A percentile compares a stretch with the other conserved stretches of the same genome.
These are phyloP conservation scores for Gephyroberyx darwinii DNA, from an alignment of 2,797 vertebrate genomes.

Conservation along the genomic window DNA sequence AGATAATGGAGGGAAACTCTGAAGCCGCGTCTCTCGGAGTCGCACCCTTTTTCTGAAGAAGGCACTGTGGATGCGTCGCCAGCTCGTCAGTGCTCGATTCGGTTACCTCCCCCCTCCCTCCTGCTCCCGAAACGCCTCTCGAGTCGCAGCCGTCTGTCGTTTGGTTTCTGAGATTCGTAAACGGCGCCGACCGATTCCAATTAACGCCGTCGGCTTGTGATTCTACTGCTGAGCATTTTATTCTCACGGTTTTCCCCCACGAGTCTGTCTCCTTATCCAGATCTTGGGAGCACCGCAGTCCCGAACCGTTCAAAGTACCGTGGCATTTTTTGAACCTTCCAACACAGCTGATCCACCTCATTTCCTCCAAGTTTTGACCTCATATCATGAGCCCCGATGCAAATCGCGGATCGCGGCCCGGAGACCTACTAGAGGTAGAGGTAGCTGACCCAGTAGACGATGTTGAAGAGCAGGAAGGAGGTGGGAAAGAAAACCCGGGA, in stretches of 20 bases:
- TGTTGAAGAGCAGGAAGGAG: slow-evolving; percentile 95
- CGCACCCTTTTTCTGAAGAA: slow-evolving; percentile 80
- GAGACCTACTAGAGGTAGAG: slow-evolving; percentile 89
- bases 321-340: slow-evolving; percentile 12
- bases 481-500: slow-evolving; percentile 97
- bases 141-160: slow-evolving; percentile 33
- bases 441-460: slow-evolving; percentile 99
- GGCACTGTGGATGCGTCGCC: slow-evolving; percentile 84
- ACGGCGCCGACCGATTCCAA: slow-evolving; percentile 16
- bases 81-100: slow-evolving; percentile 55
- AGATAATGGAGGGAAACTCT: slow-evolving; percentile 66
- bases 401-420: slow-evolving; percentile 4
- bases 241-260: background rate
- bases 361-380: slow-evolving; percentile 34
- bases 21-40: slow-evolving; percentile 61
- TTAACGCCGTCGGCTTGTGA: slow-evolving; percentile 28
- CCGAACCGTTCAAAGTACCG: slow-evolving; percentile 12
- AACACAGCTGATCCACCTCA: background rate
- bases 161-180: slow-evolving; percentile 38
- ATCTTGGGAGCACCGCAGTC: background rate
- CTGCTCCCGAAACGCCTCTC: slow-evolving; percentile 36
- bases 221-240: slow-evolving; percentile 29
- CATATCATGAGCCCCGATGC: slow-evolving; percentile 32
- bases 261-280: background rate
- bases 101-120: slow-evolving; percentile 5